phyloP scores from a whole-genome alignment of 2,797 vertebrate genomes.

The Anisognathus igniventris region DNA sequence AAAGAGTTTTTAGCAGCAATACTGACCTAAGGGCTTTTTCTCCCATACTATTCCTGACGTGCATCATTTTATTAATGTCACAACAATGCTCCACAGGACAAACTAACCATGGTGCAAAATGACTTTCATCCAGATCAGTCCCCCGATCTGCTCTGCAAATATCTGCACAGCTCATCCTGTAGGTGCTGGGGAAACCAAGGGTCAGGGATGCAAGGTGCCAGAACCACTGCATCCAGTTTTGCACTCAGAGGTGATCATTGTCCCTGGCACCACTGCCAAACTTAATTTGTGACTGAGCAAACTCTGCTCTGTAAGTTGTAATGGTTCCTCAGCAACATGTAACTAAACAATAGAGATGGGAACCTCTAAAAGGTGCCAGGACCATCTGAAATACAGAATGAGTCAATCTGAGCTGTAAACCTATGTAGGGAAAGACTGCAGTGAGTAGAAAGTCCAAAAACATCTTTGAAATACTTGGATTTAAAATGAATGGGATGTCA shows the following conservation, averaged over 20 bases:
- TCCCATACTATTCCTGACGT: neutral
- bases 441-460: neutral
- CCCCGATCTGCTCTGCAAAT: neutral
- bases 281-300: neutral
- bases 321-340: neutral
- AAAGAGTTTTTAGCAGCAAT: neutral
- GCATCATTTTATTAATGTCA: neutral
- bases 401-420: neutral
- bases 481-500: neutral
- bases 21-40: neutral
- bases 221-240: neutral
- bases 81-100: neutral
- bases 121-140: neutral
- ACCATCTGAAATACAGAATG: neutral
- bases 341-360: neutral
- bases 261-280: neutral
- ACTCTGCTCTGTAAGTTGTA: neutral
- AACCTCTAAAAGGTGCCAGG: neutral
- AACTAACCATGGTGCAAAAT: neutral
- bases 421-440: fast-evolving
- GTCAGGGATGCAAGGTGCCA: neutral
- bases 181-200: neutral
- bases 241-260: neutral
- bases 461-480: neutral
- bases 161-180: neutral